These are phyloP conservation scores for Oncopodura yosiiana DNA, from an alignment of 1,140 invertebrate species.

Conservation along the genomic window DNA sequence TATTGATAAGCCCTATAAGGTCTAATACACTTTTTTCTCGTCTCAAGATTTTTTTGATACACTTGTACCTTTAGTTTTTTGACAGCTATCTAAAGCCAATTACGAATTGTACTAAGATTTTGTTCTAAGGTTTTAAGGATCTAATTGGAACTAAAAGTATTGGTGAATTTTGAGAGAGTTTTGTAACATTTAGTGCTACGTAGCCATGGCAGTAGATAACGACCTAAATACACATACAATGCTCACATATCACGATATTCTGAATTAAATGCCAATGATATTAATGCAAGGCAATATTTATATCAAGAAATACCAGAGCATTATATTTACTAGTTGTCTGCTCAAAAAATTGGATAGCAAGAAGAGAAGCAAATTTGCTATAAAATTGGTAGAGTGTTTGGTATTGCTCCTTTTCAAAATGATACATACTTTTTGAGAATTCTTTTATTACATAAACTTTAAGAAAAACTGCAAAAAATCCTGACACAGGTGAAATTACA, in stretches of 20 bases:
- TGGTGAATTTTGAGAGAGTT: too few species aligned
- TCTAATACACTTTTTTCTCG: too few species aligned
- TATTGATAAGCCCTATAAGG: too few species aligned
- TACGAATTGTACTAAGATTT: too few species aligned
- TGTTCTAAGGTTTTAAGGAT: too few species aligned
- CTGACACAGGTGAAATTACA: too few species aligned
- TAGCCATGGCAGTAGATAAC: conserved; percentile 22
- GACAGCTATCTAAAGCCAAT: too few species aligned
- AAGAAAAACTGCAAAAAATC: too few species aligned
- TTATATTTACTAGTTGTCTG: conserved; percentile 15
- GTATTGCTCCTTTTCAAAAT: neutral
- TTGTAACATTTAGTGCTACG: too few species aligned
- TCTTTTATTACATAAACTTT: conserved; percentile 32
- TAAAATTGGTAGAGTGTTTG: neutral
- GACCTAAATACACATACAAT: conserved; percentile 24
- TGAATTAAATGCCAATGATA: conserved; percentile 13
- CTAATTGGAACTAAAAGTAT: too few species aligned
- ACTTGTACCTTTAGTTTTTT: too few species aligned
- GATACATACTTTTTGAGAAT: conserved; percentile 34
- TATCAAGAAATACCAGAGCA: conserved; percentile 38
- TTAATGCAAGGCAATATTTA: conserved; percentile 24
- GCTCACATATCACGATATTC: conserved; percentile 34
- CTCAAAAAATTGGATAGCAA: neutral
- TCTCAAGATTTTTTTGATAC: too few species aligned
- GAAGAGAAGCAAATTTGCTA: neutral